These are phyloP conservation scores for Chionomys nivalis DNA, from an alignment of 2,113 vertebrate genomes.

Conservation along the genomic window DNA sequence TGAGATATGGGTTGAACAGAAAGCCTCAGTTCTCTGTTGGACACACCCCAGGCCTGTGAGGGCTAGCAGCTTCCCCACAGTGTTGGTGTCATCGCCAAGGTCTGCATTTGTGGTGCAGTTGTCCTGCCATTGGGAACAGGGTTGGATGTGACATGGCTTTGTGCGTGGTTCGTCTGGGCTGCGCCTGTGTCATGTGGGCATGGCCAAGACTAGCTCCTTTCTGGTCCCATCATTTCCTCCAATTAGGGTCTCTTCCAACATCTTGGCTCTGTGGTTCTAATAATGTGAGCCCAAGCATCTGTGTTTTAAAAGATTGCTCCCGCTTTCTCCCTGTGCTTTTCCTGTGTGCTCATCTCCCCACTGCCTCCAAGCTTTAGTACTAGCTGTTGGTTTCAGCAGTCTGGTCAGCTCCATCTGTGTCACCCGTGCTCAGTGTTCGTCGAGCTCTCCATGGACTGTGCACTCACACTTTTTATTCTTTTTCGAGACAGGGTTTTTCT, in stretches of 20 bases:
- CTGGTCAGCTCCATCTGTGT: neutral
- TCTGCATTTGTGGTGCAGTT: neutral
- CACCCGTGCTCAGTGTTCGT: neutral
- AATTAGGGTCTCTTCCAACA: neutral
- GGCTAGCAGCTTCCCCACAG: neutral
- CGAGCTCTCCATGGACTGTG: neutral
- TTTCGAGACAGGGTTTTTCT: neutral
- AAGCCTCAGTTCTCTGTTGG: neutral
- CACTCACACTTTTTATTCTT: neutral
- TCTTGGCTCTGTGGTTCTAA: accelerated
- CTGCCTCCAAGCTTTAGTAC: neutral
- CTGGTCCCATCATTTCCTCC: neutral
- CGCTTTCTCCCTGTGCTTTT: accelerated
- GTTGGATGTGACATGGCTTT: neutral
- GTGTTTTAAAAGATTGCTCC: accelerated
- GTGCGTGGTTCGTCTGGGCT: accelerated
- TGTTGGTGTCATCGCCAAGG: neutral
- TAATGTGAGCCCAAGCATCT: neutral
- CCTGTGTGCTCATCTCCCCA: accelerated
- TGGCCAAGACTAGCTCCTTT: too few species aligned
- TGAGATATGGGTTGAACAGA: neutral
- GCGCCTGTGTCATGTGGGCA: neutral
- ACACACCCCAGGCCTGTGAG: neutral
- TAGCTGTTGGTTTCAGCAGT: neutral
- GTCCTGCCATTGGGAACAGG: neutral